Evolutionary conservation across 64 coral and sea anemone species (phyloP).

Genomic region (Montipora cactus): DNA sequence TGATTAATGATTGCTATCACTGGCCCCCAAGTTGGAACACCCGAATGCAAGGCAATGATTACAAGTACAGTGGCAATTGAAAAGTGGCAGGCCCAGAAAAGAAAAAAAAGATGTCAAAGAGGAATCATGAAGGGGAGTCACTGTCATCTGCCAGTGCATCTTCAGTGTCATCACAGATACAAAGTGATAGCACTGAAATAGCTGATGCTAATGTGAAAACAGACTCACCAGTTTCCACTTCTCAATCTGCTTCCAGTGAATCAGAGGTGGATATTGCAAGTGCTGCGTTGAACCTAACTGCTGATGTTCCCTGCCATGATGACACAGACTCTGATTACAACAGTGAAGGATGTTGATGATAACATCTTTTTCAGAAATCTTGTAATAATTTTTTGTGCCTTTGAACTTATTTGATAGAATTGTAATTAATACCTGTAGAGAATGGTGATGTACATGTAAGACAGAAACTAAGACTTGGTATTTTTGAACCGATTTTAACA

Average conservation of each 20-base stretch:
- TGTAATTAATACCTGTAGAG: too few species aligned
- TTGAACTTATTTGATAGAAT: too few species aligned
- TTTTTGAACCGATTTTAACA: too few species aligned
- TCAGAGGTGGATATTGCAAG: conserved; percentile 22
- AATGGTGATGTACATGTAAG: too few species aligned
- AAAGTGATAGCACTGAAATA: conserved; percentile 29
- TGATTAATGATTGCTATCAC: conserved; percentile 4
- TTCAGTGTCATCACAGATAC: conserved; percentile 3
- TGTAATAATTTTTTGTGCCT: too few species aligned
- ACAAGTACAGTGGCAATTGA: background rate
- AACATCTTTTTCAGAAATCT: too few species aligned
- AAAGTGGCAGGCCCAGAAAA: background rate
- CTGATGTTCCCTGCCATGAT: too few species aligned
- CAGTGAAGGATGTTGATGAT: too few species aligned
- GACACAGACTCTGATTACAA: too few species aligned
- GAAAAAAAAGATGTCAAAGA: background rate
- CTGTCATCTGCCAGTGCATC: background rate
- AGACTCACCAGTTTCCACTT: background rate
- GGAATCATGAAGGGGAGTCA: background rate
- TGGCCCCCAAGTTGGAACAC: background rate
- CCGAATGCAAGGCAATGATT: background rate
- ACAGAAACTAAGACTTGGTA: too few species aligned
- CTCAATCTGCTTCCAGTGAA: background rate
- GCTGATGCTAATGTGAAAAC: conserved; percentile 41
- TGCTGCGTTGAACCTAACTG: too few species aligned